phyloP scores from a whole-genome alignment of 2,888 invertebrate genomes.

The Ormyrus pomaceus region DNA sequence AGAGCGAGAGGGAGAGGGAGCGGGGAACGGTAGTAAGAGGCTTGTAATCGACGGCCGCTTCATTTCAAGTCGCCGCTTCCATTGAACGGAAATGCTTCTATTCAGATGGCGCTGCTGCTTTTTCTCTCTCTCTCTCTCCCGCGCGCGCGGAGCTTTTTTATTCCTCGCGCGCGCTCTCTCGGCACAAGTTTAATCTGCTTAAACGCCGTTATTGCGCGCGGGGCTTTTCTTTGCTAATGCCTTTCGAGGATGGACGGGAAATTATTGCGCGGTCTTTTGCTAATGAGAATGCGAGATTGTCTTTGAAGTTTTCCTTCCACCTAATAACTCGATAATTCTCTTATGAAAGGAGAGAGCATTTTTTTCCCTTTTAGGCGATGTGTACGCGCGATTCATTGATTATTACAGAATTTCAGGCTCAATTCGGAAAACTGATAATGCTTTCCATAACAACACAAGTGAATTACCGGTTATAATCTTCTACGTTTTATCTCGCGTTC shows the following conservation, averaged over 20 bases:
- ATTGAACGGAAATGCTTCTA: slow-evolving; percentile 34
- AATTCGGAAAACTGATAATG: background rate
- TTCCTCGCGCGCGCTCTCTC: background rate
- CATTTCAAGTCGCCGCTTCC: slow-evolving; percentile 45
- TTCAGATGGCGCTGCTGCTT: slow-evolving; percentile 8
- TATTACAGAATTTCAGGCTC: no score
- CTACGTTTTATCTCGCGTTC: no score
- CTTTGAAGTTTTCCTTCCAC: background rate
- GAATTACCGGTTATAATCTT: background rate
- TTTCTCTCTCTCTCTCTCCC: slow-evolving; percentile 4
- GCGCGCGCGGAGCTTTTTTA: no score
- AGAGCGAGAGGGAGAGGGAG: slow-evolving; percentile 4
- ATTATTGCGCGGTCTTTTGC: slow-evolving; percentile 3
- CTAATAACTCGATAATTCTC: no score
- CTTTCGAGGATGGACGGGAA: background rate
- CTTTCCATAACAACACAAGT: background rate
- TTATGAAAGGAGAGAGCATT: no score
- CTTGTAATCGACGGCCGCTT: slow-evolving; percentile 32
- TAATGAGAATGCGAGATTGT: slow-evolving; percentile 4
- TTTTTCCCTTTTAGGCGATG: no score
- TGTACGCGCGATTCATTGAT: no score
- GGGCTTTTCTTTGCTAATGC: slow-evolving; percentile 15
- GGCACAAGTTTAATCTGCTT: slow-evolving; percentile 34
- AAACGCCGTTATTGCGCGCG: slow-evolving; percentile 24
- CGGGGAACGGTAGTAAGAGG: slow-evolving; percentile 24